Evolutionary conservation across 2,888 invertebrate species (phyloP), one percentile per base, ranked within the genome.

Genomic region (Cacoxenus indagator): DNA sequence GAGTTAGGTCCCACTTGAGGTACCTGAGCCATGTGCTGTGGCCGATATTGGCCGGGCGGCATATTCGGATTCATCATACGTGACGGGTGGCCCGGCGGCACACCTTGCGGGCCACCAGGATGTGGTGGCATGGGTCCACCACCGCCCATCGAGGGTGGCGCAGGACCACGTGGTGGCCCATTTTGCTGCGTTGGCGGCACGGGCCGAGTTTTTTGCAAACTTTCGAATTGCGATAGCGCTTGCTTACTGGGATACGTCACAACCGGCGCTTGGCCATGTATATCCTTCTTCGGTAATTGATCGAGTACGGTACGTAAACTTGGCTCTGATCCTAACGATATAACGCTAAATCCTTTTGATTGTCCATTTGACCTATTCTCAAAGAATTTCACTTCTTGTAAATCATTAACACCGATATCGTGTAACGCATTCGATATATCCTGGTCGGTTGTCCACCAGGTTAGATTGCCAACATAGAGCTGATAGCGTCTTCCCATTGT

Each of bases 361-460:
- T 98, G 98, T 27, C 99, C 99, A 90, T 99, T 99, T 43, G 97
- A 95, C 83, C 99, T 92, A 90, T 99, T 99, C 89, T 99, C 99
- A 90, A 98, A 98, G 90, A 99, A 99, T 89, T 99, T 99, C 45
- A 99, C 97, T 87, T 99, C 99, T 83, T 97, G 92, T 85, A 99
- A 94, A 89, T 99, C 99, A 67, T 91, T 92, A 5, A 98, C 95
- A 61, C 98, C 98, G 78, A 96, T 91, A 76, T 94, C 93, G 65
- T 92, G 92, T 71, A 98, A 91, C n/a, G 94, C 94, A 89, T 97
- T 96, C 64, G 95, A 93, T 76, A 99, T 94, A 86, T 99, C 98
- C 89, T 96, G 96, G 90, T 97, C 98, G 73, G 97, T 98, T 67
- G 98, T 98, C 98, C 98, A 99, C 98, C 99, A 99, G 82, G 98